Conservation (phyloP, 2,113 vertebrate genomes). For the Sinocyclocheilus rhinocerous region DNA sequence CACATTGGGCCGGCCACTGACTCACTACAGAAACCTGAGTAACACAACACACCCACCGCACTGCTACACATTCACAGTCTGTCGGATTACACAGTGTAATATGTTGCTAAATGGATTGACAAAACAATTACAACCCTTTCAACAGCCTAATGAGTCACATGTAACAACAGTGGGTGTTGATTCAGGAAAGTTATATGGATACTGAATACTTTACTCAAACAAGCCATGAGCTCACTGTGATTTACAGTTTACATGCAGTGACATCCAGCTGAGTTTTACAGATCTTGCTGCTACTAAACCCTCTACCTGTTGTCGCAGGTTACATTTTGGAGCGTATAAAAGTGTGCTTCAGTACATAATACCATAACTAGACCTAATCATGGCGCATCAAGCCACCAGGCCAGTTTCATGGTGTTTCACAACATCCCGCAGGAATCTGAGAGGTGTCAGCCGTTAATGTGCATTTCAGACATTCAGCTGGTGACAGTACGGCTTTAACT, state of each 20-base stretch:
- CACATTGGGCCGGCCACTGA: neutral
- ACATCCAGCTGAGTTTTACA: neutral
- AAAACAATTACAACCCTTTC: neutral
- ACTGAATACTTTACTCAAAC: constrained; percentile 3
- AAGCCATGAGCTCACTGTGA: neutral
- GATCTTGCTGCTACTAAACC: neutral
- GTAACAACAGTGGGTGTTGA: neutral
- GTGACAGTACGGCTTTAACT: neutral
- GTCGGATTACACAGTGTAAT: neutral
- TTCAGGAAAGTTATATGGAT: neutral
- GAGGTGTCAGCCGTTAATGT: neutral
- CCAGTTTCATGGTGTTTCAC: neutral
- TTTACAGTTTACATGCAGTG: neutral
- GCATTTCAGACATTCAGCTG: neutral
- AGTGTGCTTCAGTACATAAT: neutral
- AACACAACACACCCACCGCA: neutral
- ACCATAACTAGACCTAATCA: neutral
- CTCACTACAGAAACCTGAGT: neutral
- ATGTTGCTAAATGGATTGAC: neutral
- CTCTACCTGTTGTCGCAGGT: neutral
- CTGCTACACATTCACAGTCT: neutral
- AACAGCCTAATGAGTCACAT: neutral
- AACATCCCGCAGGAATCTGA: neutral
- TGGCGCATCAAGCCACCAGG: neutral
- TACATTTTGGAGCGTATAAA: neutral